A percentile compares a stretch with the other conserved stretches of the same genome.
phyloP scores from a whole-genome alignment of 2,888 invertebrate species.

The Ischnus inquisitorius region DNA sequence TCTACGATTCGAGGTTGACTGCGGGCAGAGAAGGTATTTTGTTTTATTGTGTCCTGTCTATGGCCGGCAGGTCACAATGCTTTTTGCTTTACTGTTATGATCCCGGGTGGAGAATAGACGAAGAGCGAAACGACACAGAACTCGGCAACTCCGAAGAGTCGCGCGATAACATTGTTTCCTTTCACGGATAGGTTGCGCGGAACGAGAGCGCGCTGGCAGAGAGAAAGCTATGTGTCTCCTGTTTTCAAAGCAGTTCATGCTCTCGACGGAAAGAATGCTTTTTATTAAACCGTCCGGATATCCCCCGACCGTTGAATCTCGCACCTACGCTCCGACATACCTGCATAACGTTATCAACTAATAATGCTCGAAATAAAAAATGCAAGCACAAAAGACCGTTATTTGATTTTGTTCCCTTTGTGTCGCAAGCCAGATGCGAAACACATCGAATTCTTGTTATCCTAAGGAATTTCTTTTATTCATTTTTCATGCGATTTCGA shows the following conservation, averaged over 20 bases:
- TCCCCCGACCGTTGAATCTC: neutral
- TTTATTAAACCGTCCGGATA: conserved; percentile 1
- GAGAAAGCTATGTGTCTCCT: conserved; percentile 12
- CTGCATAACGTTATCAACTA: neutral
- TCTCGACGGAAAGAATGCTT: neutral
- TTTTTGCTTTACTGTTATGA: conserved; percentile 64
- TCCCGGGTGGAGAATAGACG: conserved; percentile 37
- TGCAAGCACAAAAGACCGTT: neutral
- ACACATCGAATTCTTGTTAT: neutral
- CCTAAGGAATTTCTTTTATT: neutral
- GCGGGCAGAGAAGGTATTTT: neutral
- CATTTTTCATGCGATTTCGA: neutral
- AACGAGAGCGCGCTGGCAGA: conserved; percentile 8
- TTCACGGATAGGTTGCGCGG: conserved; percentile 9
- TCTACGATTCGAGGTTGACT: conserved; percentile 21
- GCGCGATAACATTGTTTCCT: conserved; percentile 66
- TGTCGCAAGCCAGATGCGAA: neutral
- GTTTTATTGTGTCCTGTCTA: conserved; percentile 41
- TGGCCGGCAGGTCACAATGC: conserved; percentile 43
- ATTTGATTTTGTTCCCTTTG: neutral
- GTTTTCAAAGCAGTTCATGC: conserved; percentile 34
- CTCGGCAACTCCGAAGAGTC: conserved; percentile 25
- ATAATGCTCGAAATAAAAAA: neutral
- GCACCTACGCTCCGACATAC: neutral
- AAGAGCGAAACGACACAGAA: conserved; percentile 50